Evolutionary conservation across 2,888 invertebrate genomes (phyloP), one percentile per base, ranked within the genome.

Genomic region (Ferdinandea cuprea): DNA sequence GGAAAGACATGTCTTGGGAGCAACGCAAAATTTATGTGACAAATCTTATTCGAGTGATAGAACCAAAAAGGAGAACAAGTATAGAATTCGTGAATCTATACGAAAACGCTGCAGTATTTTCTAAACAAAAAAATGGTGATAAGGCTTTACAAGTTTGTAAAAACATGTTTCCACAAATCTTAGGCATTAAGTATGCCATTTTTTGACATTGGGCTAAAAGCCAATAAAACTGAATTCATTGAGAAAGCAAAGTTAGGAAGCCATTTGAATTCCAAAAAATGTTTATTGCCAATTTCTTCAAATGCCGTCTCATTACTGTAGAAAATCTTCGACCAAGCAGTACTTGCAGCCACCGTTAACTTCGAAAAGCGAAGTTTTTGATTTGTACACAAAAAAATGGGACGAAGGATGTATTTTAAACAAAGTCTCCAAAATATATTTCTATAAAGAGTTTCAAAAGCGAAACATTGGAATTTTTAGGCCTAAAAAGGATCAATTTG

Each of bases 121-220:
- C 35, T 35, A n/a, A n/a, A n/a, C n/a, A n/a, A 35, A 35, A 35
- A 35, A 35, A 35, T 35, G n/a, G 35, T 35, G 35, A 35, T 35
- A 11, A 35, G 35, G n/a, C 5, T 4, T 3, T 40, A 6, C 40
- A 40, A 40, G 40, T 40, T 1, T 40, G 40, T 40, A 40, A 40
- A 40, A 40, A 15, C n/a, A 40, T 40, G 40, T 40, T 40, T 13
- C 35, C 11, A 35, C 35, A 35, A 11, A 35, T n/a, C 35, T 35
- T 35, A 35, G n/a, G 35, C 11, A 35, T 35, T 11, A 35, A 11
- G 35, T 35, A 35, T 35, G 35, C 35, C 35, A 35, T 11, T 35
- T 8, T 35, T 35, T 11, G 35, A 11, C 35, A 35, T 8, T 35
- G 35, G 35, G 11, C 11, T 11, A 11, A 35, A 35, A 9, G 35